These are phyloP conservation scores for Onychomys arenicola DNA, from an alignment of 2,797 vertebrate genomes.

Conservation along the genomic window DNA sequence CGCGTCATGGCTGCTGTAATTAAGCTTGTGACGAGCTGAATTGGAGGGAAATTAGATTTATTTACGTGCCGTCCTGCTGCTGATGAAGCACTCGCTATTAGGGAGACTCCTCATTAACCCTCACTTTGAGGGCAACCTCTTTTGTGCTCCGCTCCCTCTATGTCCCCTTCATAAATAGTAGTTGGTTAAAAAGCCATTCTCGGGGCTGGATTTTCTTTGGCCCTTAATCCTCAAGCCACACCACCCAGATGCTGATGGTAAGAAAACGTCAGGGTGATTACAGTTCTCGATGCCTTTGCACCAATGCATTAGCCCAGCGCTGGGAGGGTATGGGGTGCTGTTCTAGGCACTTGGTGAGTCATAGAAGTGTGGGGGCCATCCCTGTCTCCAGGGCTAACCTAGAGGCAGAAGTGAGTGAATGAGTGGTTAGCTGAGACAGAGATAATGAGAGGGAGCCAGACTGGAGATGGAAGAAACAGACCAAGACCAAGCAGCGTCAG, in stretches of 20 bases:
- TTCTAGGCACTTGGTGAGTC: not conserved
- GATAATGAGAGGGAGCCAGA: not conserved
- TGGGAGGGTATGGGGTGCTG: not conserved
- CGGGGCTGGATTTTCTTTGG: conserved; percentile 13
- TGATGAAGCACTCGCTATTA: conserved; percentile 89
- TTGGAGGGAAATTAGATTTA: conserved; percentile 95
- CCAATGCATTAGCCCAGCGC: fast-evolving
- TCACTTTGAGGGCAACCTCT: conserved; percentile 90
- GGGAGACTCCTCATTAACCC: conserved; percentile 95
- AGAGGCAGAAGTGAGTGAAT: fast-evolving
- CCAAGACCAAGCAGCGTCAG: too few relatives aligned
- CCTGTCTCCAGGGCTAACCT: not conserved
- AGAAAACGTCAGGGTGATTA: conserved; percentile 14
- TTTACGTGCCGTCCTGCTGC: conserved; percentile 93
- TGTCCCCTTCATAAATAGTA: conserved; percentile 78
- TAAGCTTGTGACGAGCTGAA: conserved; percentile 90
- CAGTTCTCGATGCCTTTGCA: not conserved
- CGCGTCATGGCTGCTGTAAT: conserved; percentile 92
- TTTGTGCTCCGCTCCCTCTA: conserved; percentile 81
- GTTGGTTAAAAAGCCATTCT: conserved; percentile 82
- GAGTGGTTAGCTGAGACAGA: not conserved
- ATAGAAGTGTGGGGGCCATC: not conserved
- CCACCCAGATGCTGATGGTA: conserved; percentile 59
- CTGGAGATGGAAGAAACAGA: not conserved
- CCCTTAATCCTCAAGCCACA: conserved; percentile 32